A percentile compares a stretch with the other conserved stretches of the same genome.
Conservation (phyloP, 2,113 vertebrate genomes). For the Macaca mulatta region DNA sequence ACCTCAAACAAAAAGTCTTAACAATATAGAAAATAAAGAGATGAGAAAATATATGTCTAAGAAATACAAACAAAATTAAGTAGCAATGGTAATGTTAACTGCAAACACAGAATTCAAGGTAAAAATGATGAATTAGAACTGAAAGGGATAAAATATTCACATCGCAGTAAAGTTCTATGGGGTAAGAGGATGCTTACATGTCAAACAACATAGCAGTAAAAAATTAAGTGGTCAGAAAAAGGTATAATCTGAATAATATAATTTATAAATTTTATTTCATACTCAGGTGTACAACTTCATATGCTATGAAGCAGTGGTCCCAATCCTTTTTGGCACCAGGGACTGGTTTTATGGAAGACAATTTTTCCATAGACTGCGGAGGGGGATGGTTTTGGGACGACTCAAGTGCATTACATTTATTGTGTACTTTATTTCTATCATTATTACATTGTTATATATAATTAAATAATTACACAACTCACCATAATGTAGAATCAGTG, state of each 20-base stretch:
- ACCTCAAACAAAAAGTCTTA: not conserved
- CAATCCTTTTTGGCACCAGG: too few relatives aligned
- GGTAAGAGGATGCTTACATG: not conserved
- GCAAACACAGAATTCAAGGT: not conserved
- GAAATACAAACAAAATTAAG: conserved; percentile 25
- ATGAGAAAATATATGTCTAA: not conserved
- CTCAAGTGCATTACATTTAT: too few relatives aligned
- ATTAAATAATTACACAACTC: too few relatives aligned
- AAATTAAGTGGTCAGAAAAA: not conserved
- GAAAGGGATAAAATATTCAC: conserved; percentile 6
- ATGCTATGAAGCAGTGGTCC: not conserved
- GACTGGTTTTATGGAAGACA: too few relatives aligned
- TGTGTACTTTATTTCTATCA: too few relatives aligned
- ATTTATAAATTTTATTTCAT: not conserved
- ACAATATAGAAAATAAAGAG: not conserved
- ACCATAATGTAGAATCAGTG: too few relatives aligned
- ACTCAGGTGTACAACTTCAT: not conserved
- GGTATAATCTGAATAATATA: not conserved
- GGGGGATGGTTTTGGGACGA: too few relatives aligned
- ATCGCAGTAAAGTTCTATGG: not conserved
- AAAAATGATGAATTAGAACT: not conserved
- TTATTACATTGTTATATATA: too few relatives aligned
- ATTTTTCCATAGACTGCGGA: too few relatives aligned
- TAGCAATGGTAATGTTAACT: not conserved
- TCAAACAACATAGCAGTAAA: not conserved